Conservation (phyloP, 1,140 invertebrate genomes). For the Anastrepha obliqua region DNA sequence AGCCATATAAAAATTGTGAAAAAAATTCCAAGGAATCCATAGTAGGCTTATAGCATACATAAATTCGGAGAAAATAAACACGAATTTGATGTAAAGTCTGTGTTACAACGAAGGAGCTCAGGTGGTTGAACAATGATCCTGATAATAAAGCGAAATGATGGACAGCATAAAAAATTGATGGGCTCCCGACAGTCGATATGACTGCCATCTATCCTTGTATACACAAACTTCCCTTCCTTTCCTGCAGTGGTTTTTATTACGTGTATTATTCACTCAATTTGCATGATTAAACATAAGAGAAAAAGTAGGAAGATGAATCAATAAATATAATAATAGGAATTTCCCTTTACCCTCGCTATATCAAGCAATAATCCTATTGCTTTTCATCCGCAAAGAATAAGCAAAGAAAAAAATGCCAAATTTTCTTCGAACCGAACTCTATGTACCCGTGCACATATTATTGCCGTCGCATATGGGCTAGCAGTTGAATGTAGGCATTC, state of each 20-base stretch:
- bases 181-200: background rate
- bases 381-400: background rate
- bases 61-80: background rate
- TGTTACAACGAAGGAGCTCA: background rate
- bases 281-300: conserved; percentile 1
- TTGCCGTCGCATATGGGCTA: no score
- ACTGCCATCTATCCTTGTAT: background rate
- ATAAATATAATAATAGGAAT: background rate
- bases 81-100: background rate
- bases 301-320: background rate
- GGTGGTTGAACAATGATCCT: background rate
- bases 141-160: background rate
- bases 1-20: background rate
- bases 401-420: no score
- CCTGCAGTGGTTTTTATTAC: background rate
- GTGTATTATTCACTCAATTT: conserved; percentile 26
- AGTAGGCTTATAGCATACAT: background rate
- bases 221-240: background rate
- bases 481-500: no score
- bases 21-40: background rate
- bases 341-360: background rate
- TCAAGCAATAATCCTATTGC: background rate
- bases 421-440: no score
- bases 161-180: background rate
- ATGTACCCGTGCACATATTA: no score